A percentile compares a stretch with the other conserved stretches of the same genome.
Conservation (phyloP, 2,888 invertebrate genomes). For the Polylopha cassiicola region DNA sequence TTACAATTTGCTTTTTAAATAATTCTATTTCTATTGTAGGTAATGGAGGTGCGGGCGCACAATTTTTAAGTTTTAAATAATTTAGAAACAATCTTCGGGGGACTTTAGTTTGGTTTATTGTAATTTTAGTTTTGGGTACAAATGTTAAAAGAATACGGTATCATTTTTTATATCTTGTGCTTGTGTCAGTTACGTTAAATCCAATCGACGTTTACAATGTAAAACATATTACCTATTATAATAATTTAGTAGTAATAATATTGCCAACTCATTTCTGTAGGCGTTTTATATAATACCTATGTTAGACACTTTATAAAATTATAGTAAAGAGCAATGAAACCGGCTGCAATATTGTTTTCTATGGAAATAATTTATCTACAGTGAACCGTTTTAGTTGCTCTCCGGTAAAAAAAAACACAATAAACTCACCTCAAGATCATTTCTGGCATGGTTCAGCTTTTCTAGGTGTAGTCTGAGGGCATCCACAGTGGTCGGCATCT, state of each 20-base stretch:
- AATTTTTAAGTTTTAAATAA: too few species aligned
- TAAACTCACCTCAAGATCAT: constrained; percentile 83
- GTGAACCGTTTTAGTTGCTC: too few species aligned
- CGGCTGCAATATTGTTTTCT: too few species aligned
- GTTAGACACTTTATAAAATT: too few species aligned
- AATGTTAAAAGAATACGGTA: constrained; percentile 18
- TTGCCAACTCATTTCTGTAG: too few species aligned
- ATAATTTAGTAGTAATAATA: too few species aligned
- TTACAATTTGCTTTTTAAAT: constrained; percentile 25
- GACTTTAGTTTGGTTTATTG: neutral
- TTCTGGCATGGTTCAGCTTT: constrained; percentile 86
- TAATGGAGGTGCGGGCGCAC: too few species aligned
- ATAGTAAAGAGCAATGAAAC: too few species aligned
- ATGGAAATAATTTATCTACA: too few species aligned
- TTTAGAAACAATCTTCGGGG: too few species aligned
- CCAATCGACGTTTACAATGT: neutral
- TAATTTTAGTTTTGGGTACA: constrained; percentile 13
- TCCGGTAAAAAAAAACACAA: too few species aligned
- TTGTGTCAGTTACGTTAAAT: constrained; percentile 5
- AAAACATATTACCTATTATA: too few species aligned
- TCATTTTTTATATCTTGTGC: constrained; percentile 12
- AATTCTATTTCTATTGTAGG: neutral
- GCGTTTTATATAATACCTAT: neutral
- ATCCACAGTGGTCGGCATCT: constrained; percentile 86
- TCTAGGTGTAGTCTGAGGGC: constrained; percentile 90